A percentile compares a stretch with the other conserved stretches of the same genome.
Evolutionary conservation across 2,113 vertebrate genomes (phyloP).

Genomic region (Fulmarus glacialis): DNA sequence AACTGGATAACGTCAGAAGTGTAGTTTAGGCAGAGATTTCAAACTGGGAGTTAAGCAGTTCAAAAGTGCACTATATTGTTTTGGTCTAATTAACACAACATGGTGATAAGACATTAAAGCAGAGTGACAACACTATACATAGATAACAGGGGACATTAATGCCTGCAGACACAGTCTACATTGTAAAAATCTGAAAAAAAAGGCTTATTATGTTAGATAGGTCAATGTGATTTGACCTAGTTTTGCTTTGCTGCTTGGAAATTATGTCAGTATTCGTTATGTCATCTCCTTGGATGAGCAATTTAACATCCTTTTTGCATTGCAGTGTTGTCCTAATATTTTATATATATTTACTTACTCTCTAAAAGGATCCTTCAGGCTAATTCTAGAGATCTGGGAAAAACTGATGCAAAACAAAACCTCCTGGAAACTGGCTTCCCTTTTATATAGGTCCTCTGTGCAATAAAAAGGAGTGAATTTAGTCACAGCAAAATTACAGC

Average conservation of each 20-base stretch:
- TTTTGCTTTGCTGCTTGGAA: conserved; percentile 79
- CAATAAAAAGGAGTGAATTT: background rate
- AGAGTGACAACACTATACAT: conserved; percentile 66
- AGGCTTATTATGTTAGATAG: conserved; percentile 77
- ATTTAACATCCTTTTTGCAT: conserved; percentile 74
- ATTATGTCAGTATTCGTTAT: conserved; percentile 80
- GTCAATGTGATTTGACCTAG: conserved; percentile 81
- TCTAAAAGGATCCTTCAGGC: conserved; percentile 59
- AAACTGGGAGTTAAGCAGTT: conserved; percentile 29
- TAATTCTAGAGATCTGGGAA: conserved; percentile 51
- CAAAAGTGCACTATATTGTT: conserved; percentile 70
- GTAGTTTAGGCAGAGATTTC: background rate
- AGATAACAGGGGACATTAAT: conserved; percentile 77
- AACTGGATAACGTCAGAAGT: background rate
- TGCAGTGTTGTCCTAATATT: conserved; percentile 64
- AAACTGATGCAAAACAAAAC: conserved; percentile 4
- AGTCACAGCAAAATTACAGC: background rate
- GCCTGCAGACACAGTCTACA: conserved; percentile 74
- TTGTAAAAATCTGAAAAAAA: conserved; percentile 71
- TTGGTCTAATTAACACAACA: conserved; percentile 78
- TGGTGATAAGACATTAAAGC: conserved; percentile 72
- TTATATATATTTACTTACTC: conserved; percentile 58
- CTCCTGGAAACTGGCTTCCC: background rate
- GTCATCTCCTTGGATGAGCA: conserved; percentile 79
- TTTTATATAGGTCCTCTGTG: background rate